Conservation (phyloP, 2,888 invertebrate species). For the Archips crataeganus region DNA sequence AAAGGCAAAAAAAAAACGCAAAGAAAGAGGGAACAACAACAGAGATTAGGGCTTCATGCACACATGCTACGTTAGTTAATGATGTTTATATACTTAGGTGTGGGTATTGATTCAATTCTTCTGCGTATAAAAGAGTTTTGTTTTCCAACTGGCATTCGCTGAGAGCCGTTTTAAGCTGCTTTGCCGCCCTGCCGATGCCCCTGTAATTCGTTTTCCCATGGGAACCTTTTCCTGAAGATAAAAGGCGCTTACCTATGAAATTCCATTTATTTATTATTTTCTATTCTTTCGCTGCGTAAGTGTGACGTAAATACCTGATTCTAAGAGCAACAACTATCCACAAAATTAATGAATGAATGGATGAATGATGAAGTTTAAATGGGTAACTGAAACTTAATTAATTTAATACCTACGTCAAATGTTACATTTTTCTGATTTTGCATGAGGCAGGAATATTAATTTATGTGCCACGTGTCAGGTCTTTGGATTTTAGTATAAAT, state of each 20-base stretch:
- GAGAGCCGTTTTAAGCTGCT: constrained; percentile 11
- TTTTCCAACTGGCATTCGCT: background rate
- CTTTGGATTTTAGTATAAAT: no score
- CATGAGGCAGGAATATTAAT: background rate
- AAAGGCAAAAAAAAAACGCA: no score
- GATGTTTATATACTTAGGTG: background rate
- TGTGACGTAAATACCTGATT: background rate
- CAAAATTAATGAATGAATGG: no score
- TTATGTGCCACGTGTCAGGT: no score
- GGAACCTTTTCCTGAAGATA: constrained; percentile 21
- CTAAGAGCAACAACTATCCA: background rate
- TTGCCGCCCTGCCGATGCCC: constrained; percentile 6
- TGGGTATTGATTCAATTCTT: background rate
- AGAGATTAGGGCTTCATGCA: no score
- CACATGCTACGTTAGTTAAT: no score
- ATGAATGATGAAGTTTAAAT: background rate
- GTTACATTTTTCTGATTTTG: background rate
- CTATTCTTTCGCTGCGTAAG: constrained; percentile 11
- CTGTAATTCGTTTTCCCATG: constrained; percentile 14
- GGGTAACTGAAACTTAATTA: background rate
- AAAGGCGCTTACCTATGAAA: constrained; percentile 26
- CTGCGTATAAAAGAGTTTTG: background rate
- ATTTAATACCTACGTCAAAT: background rate
- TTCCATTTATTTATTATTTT: constrained; percentile 11
- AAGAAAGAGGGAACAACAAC: no score